Evolutionary conservation across 2,113 vertebrate genomes (phyloP).

Genomic region (Hassar affinis): DNA sequence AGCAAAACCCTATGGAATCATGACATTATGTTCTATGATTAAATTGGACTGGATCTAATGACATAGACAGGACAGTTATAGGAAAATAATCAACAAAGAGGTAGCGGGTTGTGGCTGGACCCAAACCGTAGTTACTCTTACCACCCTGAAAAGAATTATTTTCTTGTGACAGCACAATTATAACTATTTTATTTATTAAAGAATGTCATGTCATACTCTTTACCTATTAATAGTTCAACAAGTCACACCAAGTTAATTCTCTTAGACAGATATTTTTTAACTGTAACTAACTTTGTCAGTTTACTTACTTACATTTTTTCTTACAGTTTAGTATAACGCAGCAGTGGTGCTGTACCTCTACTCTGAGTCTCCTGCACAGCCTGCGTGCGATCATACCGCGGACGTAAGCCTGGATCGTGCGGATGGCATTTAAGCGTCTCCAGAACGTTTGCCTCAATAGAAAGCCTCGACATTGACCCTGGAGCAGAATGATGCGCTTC

Average conservation of each 20-base stretch:
- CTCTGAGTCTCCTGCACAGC: slow-evolving; percentile 83
- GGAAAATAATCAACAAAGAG: neutral
- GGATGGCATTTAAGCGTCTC: slow-evolving; percentile 88
- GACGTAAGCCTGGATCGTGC: slow-evolving; percentile 86
- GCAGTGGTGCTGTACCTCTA: slow-evolving; percentile 72
- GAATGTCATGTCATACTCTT: neutral
- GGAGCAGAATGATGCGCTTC: slow-evolving; percentile 79
- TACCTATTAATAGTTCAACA: neutral
- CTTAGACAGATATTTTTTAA: neutral
- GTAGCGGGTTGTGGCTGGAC: neutral
- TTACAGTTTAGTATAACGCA: neutral
- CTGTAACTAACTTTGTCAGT: neutral
- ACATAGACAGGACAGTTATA: neutral
- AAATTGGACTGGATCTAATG: neutral
- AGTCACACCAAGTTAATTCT: neutral
- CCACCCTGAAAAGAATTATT: neutral
- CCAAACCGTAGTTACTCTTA: neutral
- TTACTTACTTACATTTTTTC: neutral
- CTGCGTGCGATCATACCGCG: slow-evolving; percentile 92
- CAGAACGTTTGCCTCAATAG: slow-evolving; percentile 88
- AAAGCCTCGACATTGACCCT: slow-evolving; percentile 84
- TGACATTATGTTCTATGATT: neutral
- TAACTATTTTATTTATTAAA: neutral
- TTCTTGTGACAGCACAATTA: neutral
- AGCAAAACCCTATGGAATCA: neutral